Base-by-base conservation (phyloP, 2,797 vertebrate species). In the Euthynnus affinis region DNA sequence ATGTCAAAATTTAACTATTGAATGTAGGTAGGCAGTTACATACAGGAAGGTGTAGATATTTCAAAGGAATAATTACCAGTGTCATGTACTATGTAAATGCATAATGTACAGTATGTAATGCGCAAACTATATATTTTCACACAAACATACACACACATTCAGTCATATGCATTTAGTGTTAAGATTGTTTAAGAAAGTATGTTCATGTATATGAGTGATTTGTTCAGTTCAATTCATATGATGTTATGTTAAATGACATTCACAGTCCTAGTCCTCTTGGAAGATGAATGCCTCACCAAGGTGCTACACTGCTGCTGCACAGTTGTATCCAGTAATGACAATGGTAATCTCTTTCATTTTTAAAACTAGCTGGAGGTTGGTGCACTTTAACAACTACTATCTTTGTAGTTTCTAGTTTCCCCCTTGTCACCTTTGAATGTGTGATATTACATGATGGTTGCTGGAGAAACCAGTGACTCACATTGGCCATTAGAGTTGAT, bases 361-460 rank as follows among this genome's bases (percentile, higher is more conserved):
- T 32, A 2, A 61, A 40, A 42, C 52, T 58, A n/a, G 13, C 12
- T 48, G 4, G 42, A 60, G 18, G 23, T 60, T 44, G 59, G 22
- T 64, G 64, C 48, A 53, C 48, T 72, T 73, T 53, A 14, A 65
- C 17, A 71, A 14, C 29, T 32, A 29, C 64, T 60, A 15, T 59
- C 40, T 58, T 71, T 78, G 42, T 74, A 53, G 66, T 72, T 80
- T 44, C 59, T 3, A 32, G 25, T 61, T 73, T 18, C 67, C 56
- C 62, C 58, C 71, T 51, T 49, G n/a, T 87, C 89, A 90, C 81
- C 82, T 88, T 83, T 83, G 83, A 88, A 94, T 76, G 93, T 95
- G 92, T 94, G 87, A 93, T 91, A 90, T 93, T 92, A 86, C 85
- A 62, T 88, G 85, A 88, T 78, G 88, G 92, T 91, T 94, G 87